phyloP scores from a whole-genome alignment of 2,113 vertebrate genomes.

The Rattus norvegicus region DNA sequence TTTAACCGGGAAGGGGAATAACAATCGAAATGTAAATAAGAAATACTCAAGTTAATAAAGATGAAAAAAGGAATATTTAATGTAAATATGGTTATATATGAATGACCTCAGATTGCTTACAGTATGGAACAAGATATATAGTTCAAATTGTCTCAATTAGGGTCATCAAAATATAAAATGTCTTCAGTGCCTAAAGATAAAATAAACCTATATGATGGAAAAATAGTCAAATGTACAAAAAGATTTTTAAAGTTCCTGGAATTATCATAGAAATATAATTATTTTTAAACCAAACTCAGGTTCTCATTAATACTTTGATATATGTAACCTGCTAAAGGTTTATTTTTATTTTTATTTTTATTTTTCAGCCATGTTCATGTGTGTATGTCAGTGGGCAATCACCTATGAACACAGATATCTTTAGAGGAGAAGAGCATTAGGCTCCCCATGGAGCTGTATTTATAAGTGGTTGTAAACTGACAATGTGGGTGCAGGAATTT shows the following conservation, averaged over 20 bases:
- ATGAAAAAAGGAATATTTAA: background rate
- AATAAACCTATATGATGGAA: background rate
- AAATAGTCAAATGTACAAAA: background rate
- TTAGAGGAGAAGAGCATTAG: background rate
- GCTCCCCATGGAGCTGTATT: background rate
- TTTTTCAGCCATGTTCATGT: background rate
- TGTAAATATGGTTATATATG: background rate
- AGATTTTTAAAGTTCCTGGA: background rate
- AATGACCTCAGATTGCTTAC: background rate
- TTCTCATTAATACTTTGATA: background rate
- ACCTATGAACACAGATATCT: background rate
- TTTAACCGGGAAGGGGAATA: background rate
- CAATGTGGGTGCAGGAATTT: background rate
- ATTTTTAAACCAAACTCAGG: background rate
- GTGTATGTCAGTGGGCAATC: no score
- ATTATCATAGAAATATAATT: background rate
- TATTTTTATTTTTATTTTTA: background rate
- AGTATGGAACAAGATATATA: background rate
- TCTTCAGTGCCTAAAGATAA: background rate
- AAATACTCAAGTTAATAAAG: no score
- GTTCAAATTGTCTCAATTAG: background rate
- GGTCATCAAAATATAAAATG: background rate
- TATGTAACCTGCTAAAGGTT: background rate
- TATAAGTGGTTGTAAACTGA: background rate
- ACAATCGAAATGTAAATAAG: no score